Evolutionary conservation across 92 coral and sea anemone species (phyloP), one percentile per base, ranked within the genome.

Genomic region (Diadumene lineata): DNA sequence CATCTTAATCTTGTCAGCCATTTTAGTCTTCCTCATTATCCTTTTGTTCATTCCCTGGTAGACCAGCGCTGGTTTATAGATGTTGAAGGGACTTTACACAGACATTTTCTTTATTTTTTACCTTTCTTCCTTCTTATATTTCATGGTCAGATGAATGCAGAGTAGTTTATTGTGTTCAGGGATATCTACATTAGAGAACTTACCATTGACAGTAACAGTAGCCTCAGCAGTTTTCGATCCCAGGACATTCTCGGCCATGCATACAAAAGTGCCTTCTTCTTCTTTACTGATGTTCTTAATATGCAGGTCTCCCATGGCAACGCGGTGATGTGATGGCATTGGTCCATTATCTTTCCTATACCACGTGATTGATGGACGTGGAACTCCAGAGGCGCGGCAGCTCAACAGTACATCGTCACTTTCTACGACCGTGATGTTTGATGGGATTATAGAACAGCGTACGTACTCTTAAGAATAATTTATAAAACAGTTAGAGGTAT

Each of bases 381-480:
- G 86, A 11, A 74, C 71, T 19, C 86, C 86, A 6, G 77, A 74
- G 57, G 81, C 86, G 19, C 74, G 66, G 76, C 86, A 82, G 57
- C 76, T 68, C 7, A 82, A 68, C 32, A 34, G 63, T 3, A 75
- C 81, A 43, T 66, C 46, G 34, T 60, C 60, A 28, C 69, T 51
- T 60, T 75, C 64, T 11, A 82, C 79, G 68, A 75, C 86, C 22
- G 80, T 67, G 72, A 50, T 66, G 61, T 55, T 56, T 19, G 78
- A 56, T 72, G 84, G 84, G 25, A 56, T 1, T 0, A 60, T 16
- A 34, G 60, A 11, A 23, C 26, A 72, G 22, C 58, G 32, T 18
- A 80, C 85, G 21, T 64, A 65, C 23, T 66, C 85, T 80, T n/a
- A 8, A 70, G 60, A n/a, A 4, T 11, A 58, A 58, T 21, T 15